Base-by-base conservation (phyloP, 2,888 invertebrate genomes). In the Cheilosia variabilis region DNA sequence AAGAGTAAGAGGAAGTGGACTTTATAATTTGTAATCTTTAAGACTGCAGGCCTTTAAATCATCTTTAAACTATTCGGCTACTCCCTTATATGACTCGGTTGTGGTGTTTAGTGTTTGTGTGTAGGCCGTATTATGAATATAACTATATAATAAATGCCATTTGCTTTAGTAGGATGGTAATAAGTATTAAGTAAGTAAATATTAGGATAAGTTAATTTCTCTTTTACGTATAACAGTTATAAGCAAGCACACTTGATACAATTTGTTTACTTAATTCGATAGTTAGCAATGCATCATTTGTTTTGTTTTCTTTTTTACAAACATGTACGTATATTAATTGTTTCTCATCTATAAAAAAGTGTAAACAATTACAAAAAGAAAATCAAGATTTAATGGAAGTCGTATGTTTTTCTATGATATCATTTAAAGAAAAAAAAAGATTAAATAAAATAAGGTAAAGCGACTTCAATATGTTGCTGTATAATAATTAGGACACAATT, bases 221-320 rank as follows among this genome's bases (percentile, higher is more conserved):
- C 41, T 19, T 13, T 24, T 52, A 52, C 17, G 4, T 34, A 53
- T 53, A 65, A 79, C 53, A 65, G 13, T 41, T 27, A n/a, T 57
- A 71, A 78, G 78, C 77, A 69, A 68, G 58, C 66, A 65, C 63
- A 65, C 55, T 57, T 73, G 55, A 24, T 69, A 69, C n/a, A 69
- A 15, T 27, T 55, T 63, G 24, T 34, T 71, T 43, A 34, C 27
- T 53, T 53, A n/a, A 31, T 22, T 65, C n/a, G 55, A 63, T 63
- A 73, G 17, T 65, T 75, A 75, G 75, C 65, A 65, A 75, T n/a
- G 53, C 47, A 50, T 58, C 55, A 53, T 55, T 65, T 47, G 31
- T 31, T 31, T 31, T 7, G 31, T 65, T 57, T 65, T 9, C 10
- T 13, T 37, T 37, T 13, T 65, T n/a, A 50, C 19, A 57, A 50